These are phyloP conservation scores for Triplophysa siluroides DNA, from an alignment of 2,113 vertebrate species.

Conservation along the genomic window DNA sequence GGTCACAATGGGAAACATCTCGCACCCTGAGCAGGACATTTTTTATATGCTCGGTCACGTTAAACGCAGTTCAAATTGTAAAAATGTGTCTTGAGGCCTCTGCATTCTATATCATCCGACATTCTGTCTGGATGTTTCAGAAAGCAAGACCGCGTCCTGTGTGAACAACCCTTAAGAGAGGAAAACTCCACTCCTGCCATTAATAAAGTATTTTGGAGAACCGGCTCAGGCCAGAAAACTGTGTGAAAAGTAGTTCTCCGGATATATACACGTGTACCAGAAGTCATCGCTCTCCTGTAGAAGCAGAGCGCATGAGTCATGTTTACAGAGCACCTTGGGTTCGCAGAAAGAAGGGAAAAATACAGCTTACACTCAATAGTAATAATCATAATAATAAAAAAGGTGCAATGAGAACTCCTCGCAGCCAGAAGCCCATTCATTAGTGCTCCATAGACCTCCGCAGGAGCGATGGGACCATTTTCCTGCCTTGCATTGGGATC, in stretches of 20 bases:
- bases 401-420: conserved; percentile 57
- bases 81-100: conserved; percentile 1
- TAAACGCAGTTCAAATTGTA: neutral
- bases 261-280: conserved; percentile 35
- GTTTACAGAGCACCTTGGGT: conserved; percentile 57
- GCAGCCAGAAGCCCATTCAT: conserved; percentile 52
- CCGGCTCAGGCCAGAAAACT: neutral
- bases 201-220: conserved; percentile 13
- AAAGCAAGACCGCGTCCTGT: neutral
- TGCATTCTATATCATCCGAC: neutral
- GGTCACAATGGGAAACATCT: neutral
- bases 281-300: conserved; percentile 37
- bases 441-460: conserved; percentile 52
- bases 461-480: conserved; percentile 58
- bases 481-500: conserved; percentile 54
- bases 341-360: conserved; percentile 48
- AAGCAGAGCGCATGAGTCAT: conserved; percentile 41
- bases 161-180: neutral
- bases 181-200: neutral
- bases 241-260: conserved; percentile 24
- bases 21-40: neutral
- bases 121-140: neutral
- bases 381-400: conserved; percentile 60
- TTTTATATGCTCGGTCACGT: neutral
- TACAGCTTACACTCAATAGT: conserved; percentile 54